Evolutionary conservation across 1,140 invertebrate species (phyloP).

Genomic region (Macrocentrus cingulum): DNA sequence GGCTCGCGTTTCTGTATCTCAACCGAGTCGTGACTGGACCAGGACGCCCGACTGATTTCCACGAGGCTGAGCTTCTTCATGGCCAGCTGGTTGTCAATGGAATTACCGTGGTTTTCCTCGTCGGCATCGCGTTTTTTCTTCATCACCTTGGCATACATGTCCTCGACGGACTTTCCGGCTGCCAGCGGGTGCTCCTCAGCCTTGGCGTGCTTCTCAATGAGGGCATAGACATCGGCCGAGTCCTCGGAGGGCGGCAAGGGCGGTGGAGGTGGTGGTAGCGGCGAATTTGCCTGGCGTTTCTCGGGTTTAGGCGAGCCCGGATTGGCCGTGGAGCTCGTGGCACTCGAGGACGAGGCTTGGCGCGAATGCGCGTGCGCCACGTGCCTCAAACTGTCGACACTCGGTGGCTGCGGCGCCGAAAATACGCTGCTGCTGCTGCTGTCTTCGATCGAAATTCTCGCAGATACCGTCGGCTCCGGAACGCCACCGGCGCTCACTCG

Average conservation of each 20-base stretch:
- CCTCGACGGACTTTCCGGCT: slow-evolving; percentile 69
- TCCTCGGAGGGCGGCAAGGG: slow-evolving; percentile 68
- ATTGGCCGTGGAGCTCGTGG: slow-evolving; percentile 71
- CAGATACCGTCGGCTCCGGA: slow-evolving; percentile 41
- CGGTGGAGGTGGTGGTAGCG: slow-evolving; percentile 39
- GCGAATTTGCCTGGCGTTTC: slow-evolving; percentile 81
- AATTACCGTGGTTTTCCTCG: slow-evolving; percentile 28
- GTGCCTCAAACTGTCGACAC: slow-evolving; percentile 64
- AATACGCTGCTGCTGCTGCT: slow-evolving; percentile 37
- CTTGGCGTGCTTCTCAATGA: slow-evolving; percentile 50
- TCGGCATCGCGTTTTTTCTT: slow-evolving; percentile 62
- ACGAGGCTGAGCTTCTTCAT: slow-evolving; percentile 46
- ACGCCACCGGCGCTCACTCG: slow-evolving; percentile 56
- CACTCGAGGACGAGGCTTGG: slow-evolving; percentile 78
- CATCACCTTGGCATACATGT: slow-evolving; percentile 86
- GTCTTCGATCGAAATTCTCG: slow-evolving; percentile 36
- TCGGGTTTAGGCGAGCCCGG: slow-evolving; percentile 81
- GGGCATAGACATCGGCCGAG: slow-evolving; percentile 43
- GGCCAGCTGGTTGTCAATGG: slow-evolving; percentile 35
- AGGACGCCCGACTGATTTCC: slow-evolving; percentile 49
- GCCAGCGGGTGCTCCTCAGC: slow-evolving; percentile 46
- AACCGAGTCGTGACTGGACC: slow-evolving; percentile 59
- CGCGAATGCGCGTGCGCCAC: slow-evolving; percentile 70
- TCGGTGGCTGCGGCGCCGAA: slow-evolving; percentile 61
- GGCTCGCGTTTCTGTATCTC: slow-evolving; percentile 49